Percentiles rank a stretch among this genome's conserved stretches.
Evolutionary conservation across 2,113 vertebrate genomes (phyloP).

Genomic region (Sigmodon hispidus): DNA sequence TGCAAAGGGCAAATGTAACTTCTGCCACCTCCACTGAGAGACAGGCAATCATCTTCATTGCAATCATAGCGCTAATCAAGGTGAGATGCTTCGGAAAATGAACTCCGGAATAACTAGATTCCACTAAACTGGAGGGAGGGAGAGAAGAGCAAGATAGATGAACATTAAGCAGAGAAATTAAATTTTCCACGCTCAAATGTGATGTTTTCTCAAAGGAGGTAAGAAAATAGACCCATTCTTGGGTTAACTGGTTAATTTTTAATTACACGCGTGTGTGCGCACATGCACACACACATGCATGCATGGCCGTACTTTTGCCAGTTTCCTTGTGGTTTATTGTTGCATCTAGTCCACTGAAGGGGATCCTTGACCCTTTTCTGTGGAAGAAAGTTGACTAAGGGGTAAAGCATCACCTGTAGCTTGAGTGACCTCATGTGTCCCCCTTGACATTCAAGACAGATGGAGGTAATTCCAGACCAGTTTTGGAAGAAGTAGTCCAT

Average conservation of each 20-base stretch:
- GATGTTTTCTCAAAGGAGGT: background rate
- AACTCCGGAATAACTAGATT: background rate
- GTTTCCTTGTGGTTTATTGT: background rate
- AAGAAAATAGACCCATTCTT: background rate
- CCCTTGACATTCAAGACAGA: background rate
- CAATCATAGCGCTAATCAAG: background rate
- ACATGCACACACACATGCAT: fast-evolving
- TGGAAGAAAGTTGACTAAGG: background rate
- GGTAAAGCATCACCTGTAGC: background rate
- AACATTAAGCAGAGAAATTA: background rate
- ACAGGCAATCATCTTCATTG: background rate
- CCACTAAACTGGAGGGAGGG: background rate
- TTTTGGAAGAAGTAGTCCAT: background rate
- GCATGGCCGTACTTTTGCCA: background rate
- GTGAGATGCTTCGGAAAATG: background rate
- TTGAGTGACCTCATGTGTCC: background rate
- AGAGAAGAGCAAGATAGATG: background rate
- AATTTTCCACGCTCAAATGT: background rate
- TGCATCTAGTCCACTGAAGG: background rate
- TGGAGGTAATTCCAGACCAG: background rate
- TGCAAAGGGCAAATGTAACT: background rate
- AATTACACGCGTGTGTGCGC: background rate
- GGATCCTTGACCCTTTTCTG: slow-evolving; percentile 13
- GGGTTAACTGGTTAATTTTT: background rate
- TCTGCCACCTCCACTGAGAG: background rate